These are phyloP conservation scores for Nasonia vitripennis DNA, from an alignment of 1,140 invertebrate genomes.

Conservation along the genomic window DNA sequence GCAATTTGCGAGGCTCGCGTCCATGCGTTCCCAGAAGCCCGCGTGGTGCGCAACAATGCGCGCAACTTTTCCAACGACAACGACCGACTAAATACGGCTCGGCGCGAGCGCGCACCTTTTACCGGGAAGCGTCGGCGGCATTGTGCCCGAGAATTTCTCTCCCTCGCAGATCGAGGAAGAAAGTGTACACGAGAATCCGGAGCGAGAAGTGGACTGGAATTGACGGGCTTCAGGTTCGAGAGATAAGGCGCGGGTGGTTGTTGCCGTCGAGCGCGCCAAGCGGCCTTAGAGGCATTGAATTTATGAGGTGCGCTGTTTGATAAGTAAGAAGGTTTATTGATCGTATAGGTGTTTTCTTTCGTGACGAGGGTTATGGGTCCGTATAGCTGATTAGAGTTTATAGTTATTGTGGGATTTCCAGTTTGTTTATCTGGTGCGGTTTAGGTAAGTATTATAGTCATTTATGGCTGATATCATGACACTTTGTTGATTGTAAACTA, in stretches of 20 bases:
- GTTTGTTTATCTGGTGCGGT: neutral
- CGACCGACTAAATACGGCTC: slow-evolving; percentile 4
- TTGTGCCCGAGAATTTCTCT: slow-evolving; percentile 30
- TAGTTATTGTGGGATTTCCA: neutral
- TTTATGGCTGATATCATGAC: neutral
- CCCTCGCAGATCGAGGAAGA: neutral
- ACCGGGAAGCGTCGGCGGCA: neutral
- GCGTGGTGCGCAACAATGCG: neutral
- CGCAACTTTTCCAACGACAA: slow-evolving; percentile 5
- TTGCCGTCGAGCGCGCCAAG: no score
- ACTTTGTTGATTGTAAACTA: neutral
- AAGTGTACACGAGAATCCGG: neutral
- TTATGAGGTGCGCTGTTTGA: neutral
- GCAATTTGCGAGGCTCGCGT: neutral
- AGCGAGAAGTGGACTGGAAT: neutral
- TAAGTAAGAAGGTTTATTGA: neutral
- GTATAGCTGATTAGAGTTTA: neutral
- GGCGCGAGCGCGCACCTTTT: neutral
- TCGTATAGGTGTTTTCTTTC: neutral
- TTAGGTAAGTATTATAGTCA: neutral
- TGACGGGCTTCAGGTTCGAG: neutral
- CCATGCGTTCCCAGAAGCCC: neutral
- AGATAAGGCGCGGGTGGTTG: no score
- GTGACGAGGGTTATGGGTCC: neutral
- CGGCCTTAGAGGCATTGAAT: no score